Percentiles rank a stretch among this genome's conserved stretches.
Evolutionary conservation across 1,140 invertebrate genomes (phyloP).

Genomic region (Grapholita molesta): DNA sequence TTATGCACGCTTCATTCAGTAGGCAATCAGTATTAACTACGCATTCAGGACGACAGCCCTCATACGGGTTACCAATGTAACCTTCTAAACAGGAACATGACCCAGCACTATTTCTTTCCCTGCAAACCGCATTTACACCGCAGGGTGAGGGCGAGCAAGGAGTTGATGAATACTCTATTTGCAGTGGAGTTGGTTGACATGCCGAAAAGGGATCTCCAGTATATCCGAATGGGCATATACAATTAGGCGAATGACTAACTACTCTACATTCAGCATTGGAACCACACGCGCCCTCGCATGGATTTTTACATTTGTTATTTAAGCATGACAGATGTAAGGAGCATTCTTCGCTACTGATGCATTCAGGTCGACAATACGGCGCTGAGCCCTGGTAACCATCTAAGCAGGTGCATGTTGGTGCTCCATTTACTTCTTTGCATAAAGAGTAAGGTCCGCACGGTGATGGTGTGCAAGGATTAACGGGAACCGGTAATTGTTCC

Average conservation of each 20-base stretch:
- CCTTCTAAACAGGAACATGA: conserved; percentile 82
- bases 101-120: conserved; percentile 82
- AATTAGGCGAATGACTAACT: conserved; percentile 87
- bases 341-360: conserved; percentile 87
- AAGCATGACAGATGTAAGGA: conserved; percentile 85
- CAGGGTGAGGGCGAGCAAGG: conserved; percentile 85
- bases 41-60: conserved; percentile 86
- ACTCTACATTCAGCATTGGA: conserved; percentile 84
- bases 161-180: conserved; percentile 54
- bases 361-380: conserved; percentile 87
- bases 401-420: conserved; percentile 87
- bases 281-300: conserved; percentile 85
- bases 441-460: conserved; percentile 90
- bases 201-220: conserved; percentile 84
- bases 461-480: conserved; percentile 86
- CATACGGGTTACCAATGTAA: conserved; percentile 86
- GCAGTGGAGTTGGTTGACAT: conserved; percentile 69
- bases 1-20: conserved; percentile 80
- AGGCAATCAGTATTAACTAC: conserved; percentile 84
- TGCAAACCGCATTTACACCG: conserved; percentile 84
- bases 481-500: conserved; percentile 62
- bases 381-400: conserved; percentile 88
- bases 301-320: conserved; percentile 85
- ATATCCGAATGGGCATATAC: conserved; percentile 81
- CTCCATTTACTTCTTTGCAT: conserved; percentile 84